Conservation (phyloP, 1,140 invertebrate genomes). For the Drosophila ohnishii region DNA sequence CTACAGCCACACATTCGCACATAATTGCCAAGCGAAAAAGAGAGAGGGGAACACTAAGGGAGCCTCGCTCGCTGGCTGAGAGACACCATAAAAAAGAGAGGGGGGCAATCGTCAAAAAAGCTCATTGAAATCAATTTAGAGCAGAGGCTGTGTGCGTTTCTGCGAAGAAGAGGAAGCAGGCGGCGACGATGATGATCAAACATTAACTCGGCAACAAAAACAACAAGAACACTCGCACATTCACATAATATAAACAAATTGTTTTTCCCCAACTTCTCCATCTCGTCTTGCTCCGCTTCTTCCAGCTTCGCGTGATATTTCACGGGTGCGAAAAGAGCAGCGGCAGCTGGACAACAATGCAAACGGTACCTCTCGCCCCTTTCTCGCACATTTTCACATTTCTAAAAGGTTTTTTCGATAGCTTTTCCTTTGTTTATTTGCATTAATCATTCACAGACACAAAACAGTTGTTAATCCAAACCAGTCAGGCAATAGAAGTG, state of each 20-base stretch:
- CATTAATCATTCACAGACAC: conserved; percentile 28
- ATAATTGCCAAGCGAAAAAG: conserved; percentile 18
- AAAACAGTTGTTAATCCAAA: conserved; percentile 29
- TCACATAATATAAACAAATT: conserved; percentile 70
- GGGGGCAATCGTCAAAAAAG: conserved; percentile 54
- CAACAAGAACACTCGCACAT: conserved; percentile 24
- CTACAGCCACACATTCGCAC: conserved; percentile 24
- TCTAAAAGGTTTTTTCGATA: conserved; percentile 35
- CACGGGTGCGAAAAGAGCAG: conserved; percentile 67
- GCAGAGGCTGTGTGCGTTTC: conserved; percentile 50
- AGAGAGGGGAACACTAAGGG: conserved; percentile 3
- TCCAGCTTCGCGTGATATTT: conserved; percentile 29
- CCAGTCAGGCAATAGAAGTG: conserved; percentile 6
- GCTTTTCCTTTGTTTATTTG: conserved; percentile 38
- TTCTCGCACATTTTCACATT: conserved; percentile 48
- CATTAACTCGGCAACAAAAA: conserved; percentile 42
- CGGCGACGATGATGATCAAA: conserved; percentile 44
- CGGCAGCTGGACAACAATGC: conserved; percentile 66
- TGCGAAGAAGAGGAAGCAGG: conserved; percentile 60
- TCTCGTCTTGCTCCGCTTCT: conserved; percentile 14
- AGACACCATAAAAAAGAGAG: background rate
- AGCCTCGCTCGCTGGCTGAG: background rate
- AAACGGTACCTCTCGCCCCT: conserved; percentile 32
- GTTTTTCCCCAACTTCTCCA: conserved; percentile 26
- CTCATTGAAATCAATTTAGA: conserved; percentile 79